Evolutionary conservation across 2,888 invertebrate species (phyloP), one percentile per base, ranked within the genome.

Genomic region (Mellilla xanthometata): DNA sequence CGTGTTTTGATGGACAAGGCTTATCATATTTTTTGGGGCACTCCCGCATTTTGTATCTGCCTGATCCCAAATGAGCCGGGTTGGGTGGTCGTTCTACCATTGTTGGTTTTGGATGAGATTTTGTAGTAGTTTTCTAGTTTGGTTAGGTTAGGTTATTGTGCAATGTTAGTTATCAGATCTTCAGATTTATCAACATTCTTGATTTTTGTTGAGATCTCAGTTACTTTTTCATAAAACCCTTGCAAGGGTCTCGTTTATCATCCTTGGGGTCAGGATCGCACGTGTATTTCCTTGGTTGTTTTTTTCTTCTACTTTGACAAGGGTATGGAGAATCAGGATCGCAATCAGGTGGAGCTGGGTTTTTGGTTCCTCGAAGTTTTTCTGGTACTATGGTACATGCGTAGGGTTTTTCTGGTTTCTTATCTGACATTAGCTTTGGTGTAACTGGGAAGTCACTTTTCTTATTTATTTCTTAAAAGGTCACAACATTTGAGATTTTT

Each of bases 291-390:
- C 29, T 27, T 24, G 15, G 15, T 39, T 33, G 22, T 28, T 45
- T 12, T 35, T 24, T 29, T 12, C 8, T 10, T 30, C 10, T 13
- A n/a, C 9, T 4, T 7, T 26, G 26, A 12, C 48, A 48, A 6
- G 45, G 22, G 3, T 30, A 11, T 12, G 12, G 7, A 2, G 26
- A 26, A 9, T 9, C 6, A 1, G 6, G 9, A 12, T 28, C 15
- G 15, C 52, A 53, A 9, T 26, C 43, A 3, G 52, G 47, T 4
- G 52, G 52, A 22, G 40, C 29, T 3, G 32, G 29, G 8, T 24
- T 32, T 8, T 11, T 4, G 0, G 12, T 4, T 3, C 27, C 31
- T 9, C 8, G 10, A 10, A 29, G 6, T 2, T 12, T n/a, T 1
- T 31, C 36, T 9, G 43, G 43, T 7, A 43, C 36, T 19, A 43